Conservation (phyloP, 2,888 invertebrate species). For the Hypselothyrea guttata region DNA sequence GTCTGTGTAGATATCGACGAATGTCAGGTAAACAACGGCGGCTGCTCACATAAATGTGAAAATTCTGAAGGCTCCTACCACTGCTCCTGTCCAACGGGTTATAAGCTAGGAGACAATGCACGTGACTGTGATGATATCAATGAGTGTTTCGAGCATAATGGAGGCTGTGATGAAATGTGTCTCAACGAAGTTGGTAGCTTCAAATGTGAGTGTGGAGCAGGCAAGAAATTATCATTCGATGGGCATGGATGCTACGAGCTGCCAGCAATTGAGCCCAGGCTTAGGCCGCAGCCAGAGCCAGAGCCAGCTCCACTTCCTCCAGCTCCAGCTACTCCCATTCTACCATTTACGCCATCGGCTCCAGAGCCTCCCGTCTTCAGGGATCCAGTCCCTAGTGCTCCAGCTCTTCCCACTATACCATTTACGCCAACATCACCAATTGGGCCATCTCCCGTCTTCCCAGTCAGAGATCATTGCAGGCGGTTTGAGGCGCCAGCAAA, state of each 20-base stretch:
- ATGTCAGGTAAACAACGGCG: slow-evolving; percentile 82
- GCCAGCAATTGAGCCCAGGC: slow-evolving; percentile 21
- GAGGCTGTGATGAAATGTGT: slow-evolving; percentile 81
- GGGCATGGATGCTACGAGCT: slow-evolving; percentile 53
- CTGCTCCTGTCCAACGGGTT: slow-evolving; percentile 86
- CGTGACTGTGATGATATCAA: slow-evolving; percentile 84
- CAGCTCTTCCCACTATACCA: not conserved
- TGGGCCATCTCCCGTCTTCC: not conserved
- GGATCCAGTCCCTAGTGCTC: not conserved
- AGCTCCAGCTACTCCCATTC: not conserved
- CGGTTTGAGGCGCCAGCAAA: slow-evolving; percentile 77
- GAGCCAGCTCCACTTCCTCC: not conserved
- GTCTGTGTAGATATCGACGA: slow-evolving; percentile 84
- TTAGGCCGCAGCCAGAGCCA: not conserved
- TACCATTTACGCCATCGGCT: not conserved
- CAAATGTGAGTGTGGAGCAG: slow-evolving; percentile 83
- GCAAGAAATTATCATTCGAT: slow-evolving; percentile 76
- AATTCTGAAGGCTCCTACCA: slow-evolving; percentile 83
- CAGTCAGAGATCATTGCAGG: slow-evolving; percentile 75
- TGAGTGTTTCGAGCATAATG: slow-evolving; percentile 83
- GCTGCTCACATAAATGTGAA: slow-evolving; percentile 80
- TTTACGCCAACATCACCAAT: not conserved
- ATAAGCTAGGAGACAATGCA: slow-evolving; percentile 80
- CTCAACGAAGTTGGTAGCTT: slow-evolving; percentile 83
- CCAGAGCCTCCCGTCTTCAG: too few species aligned